Base-by-base conservation (phyloP, 2,113 vertebrate genomes). In the Marmota flaviventris region DNA sequence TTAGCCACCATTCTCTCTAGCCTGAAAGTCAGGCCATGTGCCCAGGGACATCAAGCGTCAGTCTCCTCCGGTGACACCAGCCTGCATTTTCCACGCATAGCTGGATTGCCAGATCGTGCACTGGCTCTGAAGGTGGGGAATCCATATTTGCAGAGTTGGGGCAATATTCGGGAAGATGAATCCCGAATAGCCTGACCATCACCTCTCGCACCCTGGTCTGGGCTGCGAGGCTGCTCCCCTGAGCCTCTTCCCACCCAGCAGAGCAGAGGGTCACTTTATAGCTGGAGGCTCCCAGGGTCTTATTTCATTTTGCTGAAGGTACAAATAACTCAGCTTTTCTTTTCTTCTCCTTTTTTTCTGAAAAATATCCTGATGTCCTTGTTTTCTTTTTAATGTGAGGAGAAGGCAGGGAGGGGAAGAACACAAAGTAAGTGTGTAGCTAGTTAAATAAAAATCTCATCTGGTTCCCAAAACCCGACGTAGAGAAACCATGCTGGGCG, bases 171-270 rank as follows among this genome's bases (percentile, higher is more conserved):
- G 34, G 32, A 45, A 27, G 17, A 13, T 9, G 87, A 37, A 1
- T 4, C 11, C 39, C 18, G 10, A 8, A 67, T 6, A 1, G 65
- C 17, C 34, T 9, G 34, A 0, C 16, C 13, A 0, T 1, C 3
- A 0, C 29, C 73, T 29, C 18, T 11, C 11, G 34, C 2, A 0
- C 1, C 0, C 29, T 1, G 13, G 27, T 4, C 34, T 29, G 1
- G 4, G 3, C 42, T 8, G 6, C 5, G 11, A 12, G 8, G 56
- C 14, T 0, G 11, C 63, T 32, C 1, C 1, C 6, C 4, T 17
- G 77, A 29, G 16, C 4, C 61, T 34, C 7, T 25, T 48, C 1
- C n/a, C 10, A 8, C 86, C 67, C 29, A 4, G 11, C 12, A 12
- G 9, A 10, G 5, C 14, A 17, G 14, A 1, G 53, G 20, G 67